Base-by-base conservation (phyloP, 2,888 invertebrate species). In the Peribatodes rhomboidaria region DNA sequence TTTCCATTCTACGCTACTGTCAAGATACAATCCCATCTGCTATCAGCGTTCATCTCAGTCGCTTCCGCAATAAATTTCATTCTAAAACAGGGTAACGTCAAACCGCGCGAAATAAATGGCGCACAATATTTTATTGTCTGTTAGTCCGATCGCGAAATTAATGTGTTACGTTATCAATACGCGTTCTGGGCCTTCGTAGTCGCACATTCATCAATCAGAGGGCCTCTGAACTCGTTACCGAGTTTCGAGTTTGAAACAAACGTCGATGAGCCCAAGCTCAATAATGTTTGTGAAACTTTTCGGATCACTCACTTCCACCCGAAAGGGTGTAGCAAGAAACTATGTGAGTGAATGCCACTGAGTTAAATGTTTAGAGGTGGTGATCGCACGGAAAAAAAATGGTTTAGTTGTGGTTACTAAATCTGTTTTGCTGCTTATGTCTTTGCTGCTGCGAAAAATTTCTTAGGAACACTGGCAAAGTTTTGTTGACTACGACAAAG, bases 261-360 rank as follows among this genome's bases (percentile, higher is more conserved):
- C 65, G 79, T 81, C 85, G 85, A 86, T 87, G 88, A 84, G 85
- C 76, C 76, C 75, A 77, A 76, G 77, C 75, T 81, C 82, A 80
- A 85, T 88, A n/a, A 85, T 88, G 85, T 88, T 85, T 83, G 85
- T 78, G 78, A 82, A 92, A 91, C 84, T 92, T 92, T 90, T 87
- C 82, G 86, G 89, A 92, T 91, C 90, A 89, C 84, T 92, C 91
- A 92, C 89, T 89, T 84, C 83, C 88, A 85, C 86, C 76, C 78
- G 84, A 83, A 83, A 84, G 83, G 83, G 78, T 77, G 74, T 71
- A 72, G 53, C 11, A 37, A 56, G 37, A 44, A 73, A 78, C 77
- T 77, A 76, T 70, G 47, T 35, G 42, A 18, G 68, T 62, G 68
- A n/a, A 76, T 78, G 4, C 13, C 11, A 44, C 20, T 2, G 35